Evolutionary conservation across 2,113 vertebrate species (phyloP).

Genomic region (Ranitomeya variabilis): DNA sequence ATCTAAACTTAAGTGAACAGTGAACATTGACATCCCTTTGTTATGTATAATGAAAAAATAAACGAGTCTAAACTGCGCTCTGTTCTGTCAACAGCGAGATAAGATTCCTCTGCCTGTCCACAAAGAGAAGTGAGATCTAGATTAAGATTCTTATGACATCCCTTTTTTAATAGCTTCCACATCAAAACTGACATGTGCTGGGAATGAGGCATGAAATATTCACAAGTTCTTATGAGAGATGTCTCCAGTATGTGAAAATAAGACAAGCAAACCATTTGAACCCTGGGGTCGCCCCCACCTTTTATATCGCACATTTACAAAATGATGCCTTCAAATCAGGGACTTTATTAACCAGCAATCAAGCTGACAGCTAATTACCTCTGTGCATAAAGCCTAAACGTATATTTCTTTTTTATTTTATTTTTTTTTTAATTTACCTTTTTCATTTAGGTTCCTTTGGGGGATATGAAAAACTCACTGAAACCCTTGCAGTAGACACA

Average conservation of each 20-base stretch:
- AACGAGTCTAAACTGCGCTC: constrained; percentile 19
- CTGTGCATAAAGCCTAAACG: background rate
- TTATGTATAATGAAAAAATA: constrained; percentile 41
- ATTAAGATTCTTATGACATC: constrained; percentile 53
- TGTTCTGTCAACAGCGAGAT: constrained; percentile 27
- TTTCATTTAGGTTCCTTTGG: constrained; percentile 46
- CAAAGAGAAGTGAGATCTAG: constrained; percentile 38
- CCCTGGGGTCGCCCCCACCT: background rate
- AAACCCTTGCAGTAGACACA: constrained; percentile 40
- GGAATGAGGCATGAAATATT: constrained; percentile 52
- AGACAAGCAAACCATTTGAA: constrained; percentile 27
- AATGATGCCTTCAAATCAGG: constrained; percentile 31
- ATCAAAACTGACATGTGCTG: constrained; percentile 35
- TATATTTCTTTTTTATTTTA: background rate
- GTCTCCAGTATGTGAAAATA: constrained; percentile 28
- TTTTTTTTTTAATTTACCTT: constrained; percentile 40
- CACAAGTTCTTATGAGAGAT: constrained; percentile 40
- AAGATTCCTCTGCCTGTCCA: constrained; percentile 40
- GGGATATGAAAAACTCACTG: constrained; percentile 29
- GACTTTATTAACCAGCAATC: constrained; percentile 45
- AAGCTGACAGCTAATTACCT: constrained; percentile 49
- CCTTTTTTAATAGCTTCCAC: constrained; percentile 50
- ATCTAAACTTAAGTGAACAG: constrained; percentile 18
- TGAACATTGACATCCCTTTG: constrained; percentile 14
- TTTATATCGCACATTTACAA: constrained; percentile 33